Percentiles rank a stretch among this genome's conserved stretches.
These are phyloP conservation scores for Hozukius guyotensis DNA, from an alignment of 2,797 vertebrate species.

Conservation along the genomic window DNA sequence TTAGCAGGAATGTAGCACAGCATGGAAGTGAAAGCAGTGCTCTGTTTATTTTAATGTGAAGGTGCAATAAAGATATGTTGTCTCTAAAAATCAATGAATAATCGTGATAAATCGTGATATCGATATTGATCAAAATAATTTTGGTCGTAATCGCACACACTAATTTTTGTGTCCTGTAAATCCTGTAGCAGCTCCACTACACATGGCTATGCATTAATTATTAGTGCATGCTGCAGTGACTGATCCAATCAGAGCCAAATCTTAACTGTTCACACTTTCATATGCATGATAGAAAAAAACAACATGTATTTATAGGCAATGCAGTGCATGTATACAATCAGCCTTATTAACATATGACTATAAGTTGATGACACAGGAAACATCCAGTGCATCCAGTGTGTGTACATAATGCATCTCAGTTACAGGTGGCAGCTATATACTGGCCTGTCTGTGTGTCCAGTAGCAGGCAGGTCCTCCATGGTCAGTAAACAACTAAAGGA, in stretches of 20 bases:
- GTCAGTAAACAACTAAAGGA: conserved; percentile 69
- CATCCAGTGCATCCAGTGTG: conserved; percentile 23
- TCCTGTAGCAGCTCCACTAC: conserved; percentile 56
- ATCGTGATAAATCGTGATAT: no score
- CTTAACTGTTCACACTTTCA: conserved; percentile 14
- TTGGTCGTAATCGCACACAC: neutral
- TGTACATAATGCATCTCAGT: conserved; percentile 66
- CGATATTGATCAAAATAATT: no score
- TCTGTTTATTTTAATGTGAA: no score
- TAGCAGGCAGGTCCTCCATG: conserved; percentile 54
- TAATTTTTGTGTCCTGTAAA: conserved; percentile 36
- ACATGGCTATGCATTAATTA: conserved; percentile 76
- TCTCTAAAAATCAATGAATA: no score
- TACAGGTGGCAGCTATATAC: conserved; percentile 78
- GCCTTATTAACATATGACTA: conserved; percentile 20
- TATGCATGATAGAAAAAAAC: conserved; percentile 2
- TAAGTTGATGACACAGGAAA: conserved; percentile 34
- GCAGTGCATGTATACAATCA: conserved; percentile 1
- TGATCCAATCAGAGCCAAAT: conserved; percentile 54
- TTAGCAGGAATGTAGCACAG: no score
- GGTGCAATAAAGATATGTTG: rapidly evolving
- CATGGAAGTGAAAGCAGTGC: no score
- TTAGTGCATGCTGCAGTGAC: conserved; percentile 72
- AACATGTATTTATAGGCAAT: neutral
- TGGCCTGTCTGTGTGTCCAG: conserved; percentile 66